Conservation (phyloP, 2,113 vertebrate genomes). For the Epinephelus fuscoguttatus region DNA sequence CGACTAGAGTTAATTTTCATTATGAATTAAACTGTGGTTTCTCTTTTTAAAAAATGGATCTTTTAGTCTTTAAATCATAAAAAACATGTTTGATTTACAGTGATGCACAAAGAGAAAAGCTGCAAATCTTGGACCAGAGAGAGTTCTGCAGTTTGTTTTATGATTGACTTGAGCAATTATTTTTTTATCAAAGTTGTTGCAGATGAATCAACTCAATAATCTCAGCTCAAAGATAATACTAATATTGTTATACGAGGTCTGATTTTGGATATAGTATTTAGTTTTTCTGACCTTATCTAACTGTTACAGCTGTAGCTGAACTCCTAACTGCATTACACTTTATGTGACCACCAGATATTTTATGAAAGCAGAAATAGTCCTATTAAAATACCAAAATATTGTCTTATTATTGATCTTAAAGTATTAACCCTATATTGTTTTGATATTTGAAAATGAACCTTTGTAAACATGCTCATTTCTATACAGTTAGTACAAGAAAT, state of each 20-base stretch:
- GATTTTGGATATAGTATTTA: not conserved
- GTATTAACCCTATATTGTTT: not conserved
- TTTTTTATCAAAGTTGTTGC: not conserved
- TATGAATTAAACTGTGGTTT: not conserved
- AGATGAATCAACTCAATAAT: not conserved
- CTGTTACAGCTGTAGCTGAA: not conserved
- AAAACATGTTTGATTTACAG: not conserved
- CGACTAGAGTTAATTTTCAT: not conserved
- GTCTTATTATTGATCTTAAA: not conserved
- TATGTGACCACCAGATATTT: not conserved
- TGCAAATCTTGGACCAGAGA: not conserved
- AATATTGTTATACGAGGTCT: not conserved
- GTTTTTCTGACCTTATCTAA: not conserved
- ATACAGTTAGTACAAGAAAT: not conserved
- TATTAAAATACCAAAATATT: not conserved
- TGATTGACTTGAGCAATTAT: not conserved
- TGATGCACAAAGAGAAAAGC: not conserved
- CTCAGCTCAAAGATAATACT: not conserved
- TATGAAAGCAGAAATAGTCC: conserved; percentile 3
- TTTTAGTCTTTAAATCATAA: not conserved
- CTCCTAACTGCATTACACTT: not conserved
- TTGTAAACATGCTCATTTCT: not conserved
- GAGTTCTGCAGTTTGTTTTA: not conserved
- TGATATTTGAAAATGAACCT: not conserved
- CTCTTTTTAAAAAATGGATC: not conserved